Conservation (phyloP, 2,113 vertebrate genomes). For the Oxyura jamaicensis region DNA sequence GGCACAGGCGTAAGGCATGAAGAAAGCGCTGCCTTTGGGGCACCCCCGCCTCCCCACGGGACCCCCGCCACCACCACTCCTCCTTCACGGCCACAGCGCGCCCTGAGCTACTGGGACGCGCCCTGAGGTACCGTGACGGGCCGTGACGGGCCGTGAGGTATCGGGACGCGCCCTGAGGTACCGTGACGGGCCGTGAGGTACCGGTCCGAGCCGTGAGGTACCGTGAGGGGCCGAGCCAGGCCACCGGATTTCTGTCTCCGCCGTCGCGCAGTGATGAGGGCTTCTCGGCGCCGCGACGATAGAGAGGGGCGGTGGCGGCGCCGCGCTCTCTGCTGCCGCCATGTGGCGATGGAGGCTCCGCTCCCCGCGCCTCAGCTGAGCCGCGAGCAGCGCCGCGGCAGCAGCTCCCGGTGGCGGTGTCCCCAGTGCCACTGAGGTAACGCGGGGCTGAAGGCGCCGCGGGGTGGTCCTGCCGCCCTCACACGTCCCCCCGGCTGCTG, state of each 20-base stretch:
- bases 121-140: too few species aligned
- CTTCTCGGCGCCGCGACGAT: rapidly evolving
- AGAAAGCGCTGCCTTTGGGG: background rate
- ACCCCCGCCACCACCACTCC: background rate
- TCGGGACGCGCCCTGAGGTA: too few species aligned
- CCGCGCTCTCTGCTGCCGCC: background rate
- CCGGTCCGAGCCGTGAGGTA: too few species aligned
- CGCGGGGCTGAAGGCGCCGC: background rate
- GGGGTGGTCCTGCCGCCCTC: background rate
- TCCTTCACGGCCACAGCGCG: background rate
- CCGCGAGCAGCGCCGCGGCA: too few species aligned
- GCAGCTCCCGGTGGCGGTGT: too few species aligned
- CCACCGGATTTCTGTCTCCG: background rate
- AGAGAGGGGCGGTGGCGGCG: background rate
- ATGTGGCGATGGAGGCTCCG: background rate
- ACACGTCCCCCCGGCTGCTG: background rate
- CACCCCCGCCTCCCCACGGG: background rate
- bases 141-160: too few species aligned
- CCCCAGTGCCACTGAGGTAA: background rate
- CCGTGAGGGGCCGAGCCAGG: background rate
- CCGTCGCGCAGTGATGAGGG: background rate
- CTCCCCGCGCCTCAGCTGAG: too few species aligned
- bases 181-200: too few species aligned
- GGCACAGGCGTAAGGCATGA: background rate
- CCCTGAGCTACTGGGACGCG: too few species aligned